These are phyloP conservation scores for Notarius quadriscutis DNA, from an alignment of 2,113 vertebrate genomes.

Conservation along the genomic window DNA sequence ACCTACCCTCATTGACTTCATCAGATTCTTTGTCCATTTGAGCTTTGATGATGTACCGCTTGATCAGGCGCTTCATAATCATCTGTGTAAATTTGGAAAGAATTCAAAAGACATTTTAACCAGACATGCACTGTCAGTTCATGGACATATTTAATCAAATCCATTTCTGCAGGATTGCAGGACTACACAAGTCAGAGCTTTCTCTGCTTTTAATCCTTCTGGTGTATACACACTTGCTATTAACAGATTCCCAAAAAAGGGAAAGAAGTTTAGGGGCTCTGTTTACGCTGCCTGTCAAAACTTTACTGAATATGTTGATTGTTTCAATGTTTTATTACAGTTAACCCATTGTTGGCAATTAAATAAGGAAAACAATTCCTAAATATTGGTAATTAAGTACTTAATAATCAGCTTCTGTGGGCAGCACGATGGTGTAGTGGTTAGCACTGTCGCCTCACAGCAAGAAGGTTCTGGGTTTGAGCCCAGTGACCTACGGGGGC, in stretches of 20 bases:
- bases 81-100: slow-evolving; percentile 74
- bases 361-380: too few relatives aligned
- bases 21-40: slow-evolving; percentile 93
- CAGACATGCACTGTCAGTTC: neutral
- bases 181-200: neutral
- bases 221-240: neutral
- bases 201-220: neutral
- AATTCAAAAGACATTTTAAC: neutral
- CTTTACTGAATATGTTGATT: too few relatives aligned
- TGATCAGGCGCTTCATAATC: slow-evolving; percentile 97
- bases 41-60: slow-evolving; percentile 94
- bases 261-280: too few relatives aligned
- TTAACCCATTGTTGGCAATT: too few relatives aligned
- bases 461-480: too few relatives aligned
- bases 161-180: neutral
- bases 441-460: too few relatives aligned
- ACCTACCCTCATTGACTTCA: slow-evolving; percentile 95
- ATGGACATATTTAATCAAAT: neutral
- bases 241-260: neutral
- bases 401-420: too few relatives aligned
- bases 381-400: too few relatives aligned
- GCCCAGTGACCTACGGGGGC: too few relatives aligned
- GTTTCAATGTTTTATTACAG: too few relatives aligned
- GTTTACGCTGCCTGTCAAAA: too few relatives aligned
- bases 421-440: too few relatives aligned